Evolutionary conservation across 2,888 invertebrate species (phyloP).

Genomic region (Argynnis bischoffii): DNA sequence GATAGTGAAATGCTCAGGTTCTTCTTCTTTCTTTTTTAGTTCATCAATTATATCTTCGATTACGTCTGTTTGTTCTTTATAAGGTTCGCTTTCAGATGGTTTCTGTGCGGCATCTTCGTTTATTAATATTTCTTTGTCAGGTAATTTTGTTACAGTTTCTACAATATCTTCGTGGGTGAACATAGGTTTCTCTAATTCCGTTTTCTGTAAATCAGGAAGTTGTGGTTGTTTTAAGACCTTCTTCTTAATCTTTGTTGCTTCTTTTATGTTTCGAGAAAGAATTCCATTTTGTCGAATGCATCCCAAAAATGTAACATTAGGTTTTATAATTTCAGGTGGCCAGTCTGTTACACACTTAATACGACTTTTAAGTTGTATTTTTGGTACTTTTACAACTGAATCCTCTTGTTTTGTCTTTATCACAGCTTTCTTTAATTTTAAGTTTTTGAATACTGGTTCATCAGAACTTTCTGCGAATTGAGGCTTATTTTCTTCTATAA

Average conservation of each 20-base stretch:
- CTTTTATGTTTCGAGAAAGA: slow-evolving; percentile 87
- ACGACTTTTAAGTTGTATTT: slow-evolving; percentile 87
- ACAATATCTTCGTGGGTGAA: slow-evolving; percentile 78
- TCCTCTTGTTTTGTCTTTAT: slow-evolving; percentile 75
- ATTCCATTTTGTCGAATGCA: slow-evolving; percentile 84
- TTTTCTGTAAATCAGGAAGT: slow-evolving; percentile 79
- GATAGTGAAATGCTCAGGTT: slow-evolving; percentile 70
- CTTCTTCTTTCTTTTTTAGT: slow-evolving; percentile 48
- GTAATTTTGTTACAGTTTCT: slow-evolving; percentile 52
- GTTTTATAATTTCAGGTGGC: slow-evolving; percentile 82
- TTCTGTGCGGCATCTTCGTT: slow-evolving; percentile 27
- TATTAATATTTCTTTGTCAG: slow-evolving; percentile 40
- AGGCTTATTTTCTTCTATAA: slow-evolving; percentile 83
- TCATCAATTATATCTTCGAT: slow-evolving; percentile 38
- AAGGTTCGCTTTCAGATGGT: not conserved
- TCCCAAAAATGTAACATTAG: slow-evolving; percentile 78
- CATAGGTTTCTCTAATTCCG: slow-evolving; percentile 81
- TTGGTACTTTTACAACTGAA: slow-evolving; percentile 79
- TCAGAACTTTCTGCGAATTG: slow-evolving; percentile 84
- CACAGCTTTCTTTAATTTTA: slow-evolving; percentile 86
- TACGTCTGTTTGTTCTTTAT: not conserved
- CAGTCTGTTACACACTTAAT: slow-evolving; percentile 84
- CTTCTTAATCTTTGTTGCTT: slow-evolving; percentile 85
- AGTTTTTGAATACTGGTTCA: slow-evolving; percentile 84
- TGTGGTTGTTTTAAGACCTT: slow-evolving; percentile 81